These are phyloP conservation scores for Brienomyrus brachyistius DNA, from an alignment of 2,113 vertebrate species.

Conservation along the genomic window DNA sequence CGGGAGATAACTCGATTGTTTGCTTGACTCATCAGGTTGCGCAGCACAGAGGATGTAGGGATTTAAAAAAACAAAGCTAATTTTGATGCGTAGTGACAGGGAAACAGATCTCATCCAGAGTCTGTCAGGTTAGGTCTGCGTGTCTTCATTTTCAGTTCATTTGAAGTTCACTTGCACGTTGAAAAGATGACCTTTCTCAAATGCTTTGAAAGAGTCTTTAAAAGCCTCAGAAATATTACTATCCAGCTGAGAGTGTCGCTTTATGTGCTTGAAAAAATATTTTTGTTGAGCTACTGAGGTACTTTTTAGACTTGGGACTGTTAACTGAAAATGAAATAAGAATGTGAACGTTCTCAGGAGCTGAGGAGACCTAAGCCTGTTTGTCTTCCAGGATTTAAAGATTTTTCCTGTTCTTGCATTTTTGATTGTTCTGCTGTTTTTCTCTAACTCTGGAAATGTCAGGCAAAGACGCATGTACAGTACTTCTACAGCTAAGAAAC, in stretches of 20 bases:
- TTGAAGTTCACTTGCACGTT: background rate
- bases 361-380: background rate
- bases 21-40: background rate
- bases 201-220: background rate
- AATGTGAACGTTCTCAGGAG: background rate
- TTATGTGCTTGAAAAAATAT: background rate
- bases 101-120: background rate
- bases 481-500: background rate
- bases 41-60: background rate
- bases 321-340: slow-evolving; percentile 4
- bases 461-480: background rate
- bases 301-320: background rate
- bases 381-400: background rate
- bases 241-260: background rate
- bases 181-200: background rate
- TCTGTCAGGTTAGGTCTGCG: background rate
- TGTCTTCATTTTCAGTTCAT: background rate
- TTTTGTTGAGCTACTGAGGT: slow-evolving; percentile 6
- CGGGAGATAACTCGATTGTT: background rate
- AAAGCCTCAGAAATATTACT: background rate
- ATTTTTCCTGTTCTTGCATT: background rate
- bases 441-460: background rate
- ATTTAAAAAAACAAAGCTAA: slow-evolving; percentile 1
- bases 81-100: background rate
- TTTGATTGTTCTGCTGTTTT: background rate